These are phyloP conservation scores for Bufotes viridis DNA, from an alignment of 2,797 vertebrate genomes.

Conservation along the genomic window DNA sequence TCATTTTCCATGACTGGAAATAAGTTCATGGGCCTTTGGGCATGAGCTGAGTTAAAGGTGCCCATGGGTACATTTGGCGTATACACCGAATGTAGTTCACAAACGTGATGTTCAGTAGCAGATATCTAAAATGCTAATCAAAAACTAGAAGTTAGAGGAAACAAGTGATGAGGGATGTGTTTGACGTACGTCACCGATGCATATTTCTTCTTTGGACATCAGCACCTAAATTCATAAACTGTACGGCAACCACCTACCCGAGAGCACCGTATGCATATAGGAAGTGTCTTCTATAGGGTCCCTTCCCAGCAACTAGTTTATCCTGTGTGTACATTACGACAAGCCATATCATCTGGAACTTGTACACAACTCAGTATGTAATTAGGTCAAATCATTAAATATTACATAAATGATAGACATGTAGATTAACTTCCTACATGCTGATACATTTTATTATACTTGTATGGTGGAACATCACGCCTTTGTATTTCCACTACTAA, in stretches of 20 bases:
- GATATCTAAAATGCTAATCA: no score
- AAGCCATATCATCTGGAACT: neutral
- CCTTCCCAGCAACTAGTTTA: neutral
- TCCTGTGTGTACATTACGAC: neutral
- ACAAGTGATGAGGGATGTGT: neutral
- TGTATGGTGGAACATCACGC: no score
- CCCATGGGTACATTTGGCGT: no score
- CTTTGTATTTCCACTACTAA: no score
- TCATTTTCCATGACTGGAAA: no score
- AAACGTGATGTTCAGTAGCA: no score
- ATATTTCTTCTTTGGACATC: neutral
- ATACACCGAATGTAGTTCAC: no score
- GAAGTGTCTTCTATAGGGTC: neutral
- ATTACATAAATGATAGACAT: neutral
- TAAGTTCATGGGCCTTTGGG: no score
- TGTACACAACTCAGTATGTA: neutral
- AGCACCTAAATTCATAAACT: neutral
- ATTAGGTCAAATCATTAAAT: neutral
- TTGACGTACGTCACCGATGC: neutral
- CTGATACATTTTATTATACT: no score
- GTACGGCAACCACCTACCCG: neutral
- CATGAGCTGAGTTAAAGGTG: no score
- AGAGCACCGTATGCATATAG: neutral
- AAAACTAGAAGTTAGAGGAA: no score
- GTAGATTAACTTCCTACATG: neutral